Conservation (phyloP, 1,140 invertebrate species). For the Lepidurus apus region DNA sequence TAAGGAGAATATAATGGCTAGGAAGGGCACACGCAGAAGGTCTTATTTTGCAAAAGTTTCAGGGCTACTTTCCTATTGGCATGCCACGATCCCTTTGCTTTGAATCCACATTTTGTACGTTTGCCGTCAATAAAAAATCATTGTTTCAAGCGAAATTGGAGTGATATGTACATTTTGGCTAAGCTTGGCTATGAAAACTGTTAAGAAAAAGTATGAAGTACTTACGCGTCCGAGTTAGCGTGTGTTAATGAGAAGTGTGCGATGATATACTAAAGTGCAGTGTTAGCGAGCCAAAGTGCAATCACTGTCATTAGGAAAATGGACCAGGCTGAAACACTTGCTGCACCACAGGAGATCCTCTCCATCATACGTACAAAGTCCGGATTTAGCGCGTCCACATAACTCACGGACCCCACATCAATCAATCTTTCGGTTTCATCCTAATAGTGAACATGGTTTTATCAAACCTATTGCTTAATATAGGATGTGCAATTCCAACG, state of each 20-base stretch:
- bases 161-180: not conserved
- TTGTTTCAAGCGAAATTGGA: not conserved
- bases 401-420: conserved; percentile 31
- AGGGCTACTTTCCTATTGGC: conserved; percentile 21
- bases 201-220: not conserved
- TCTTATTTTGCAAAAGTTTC: not conserved
- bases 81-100: not conserved
- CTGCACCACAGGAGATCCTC: conserved; percentile 27
- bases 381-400: conserved; percentile 27
- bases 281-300: conserved; percentile 9
- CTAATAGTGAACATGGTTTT: not conserved
- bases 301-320: not conserved
- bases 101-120: conserved; percentile 10
- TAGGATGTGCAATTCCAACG: not conserved
- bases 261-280: not conserved
- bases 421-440: conserved; percentile 28
- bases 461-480: not conserved
- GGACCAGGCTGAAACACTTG: not conserved
- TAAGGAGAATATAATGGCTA: no score
- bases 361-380: conserved; percentile 35
- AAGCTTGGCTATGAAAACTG: not conserved
- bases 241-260: not conserved
- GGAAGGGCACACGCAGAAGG: not conserved
- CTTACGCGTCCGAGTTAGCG: not conserved
- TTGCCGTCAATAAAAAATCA: conserved; percentile 4